Evolutionary conservation across 2,113 vertebrate species (phyloP).

Genomic region (Tragelaphus strepsiceros): DNA sequence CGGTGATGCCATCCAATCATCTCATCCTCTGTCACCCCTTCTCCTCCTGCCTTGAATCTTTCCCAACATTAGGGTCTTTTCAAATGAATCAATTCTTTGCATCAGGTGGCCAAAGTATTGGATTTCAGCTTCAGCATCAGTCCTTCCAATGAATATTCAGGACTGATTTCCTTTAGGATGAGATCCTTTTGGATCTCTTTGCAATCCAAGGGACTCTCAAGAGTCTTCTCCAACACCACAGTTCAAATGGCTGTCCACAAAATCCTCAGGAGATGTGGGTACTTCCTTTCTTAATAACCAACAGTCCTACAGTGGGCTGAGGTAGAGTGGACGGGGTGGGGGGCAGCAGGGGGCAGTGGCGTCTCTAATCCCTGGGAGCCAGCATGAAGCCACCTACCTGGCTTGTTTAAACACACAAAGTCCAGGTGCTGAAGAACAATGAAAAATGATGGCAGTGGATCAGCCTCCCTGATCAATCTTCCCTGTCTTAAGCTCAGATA

Average conservation of each 20-base stretch:
- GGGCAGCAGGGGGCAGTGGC: neutral
- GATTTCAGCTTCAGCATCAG: neutral
- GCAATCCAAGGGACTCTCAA: neutral
- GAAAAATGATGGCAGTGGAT: neutral
- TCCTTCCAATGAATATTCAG: neutral
- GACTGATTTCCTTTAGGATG: neutral
- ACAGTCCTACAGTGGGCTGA: neutral
- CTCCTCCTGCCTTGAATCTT: neutral
- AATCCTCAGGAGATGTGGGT: neutral
- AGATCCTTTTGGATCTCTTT: no score
- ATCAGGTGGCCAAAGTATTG: neutral
- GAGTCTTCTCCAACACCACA: neutral
- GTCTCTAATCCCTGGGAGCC: neutral
- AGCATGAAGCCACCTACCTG: neutral
- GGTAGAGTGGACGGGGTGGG: neutral
- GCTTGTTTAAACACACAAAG: slow-evolving; percentile 20
- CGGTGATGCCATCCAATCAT: neutral
- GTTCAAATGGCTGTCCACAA: neutral
- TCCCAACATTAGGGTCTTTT: neutral
- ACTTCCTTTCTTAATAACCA: neutral
- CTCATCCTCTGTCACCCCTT: neutral
- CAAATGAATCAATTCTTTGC: neutral
- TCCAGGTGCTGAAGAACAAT: slow-evolving; percentile 21
- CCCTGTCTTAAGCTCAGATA: slow-evolving; percentile 19
- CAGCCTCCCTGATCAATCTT: neutral